Evolutionary conservation across 2,113 vertebrate genomes (phyloP).

Genomic region (Pseudopipra pipra): DNA sequence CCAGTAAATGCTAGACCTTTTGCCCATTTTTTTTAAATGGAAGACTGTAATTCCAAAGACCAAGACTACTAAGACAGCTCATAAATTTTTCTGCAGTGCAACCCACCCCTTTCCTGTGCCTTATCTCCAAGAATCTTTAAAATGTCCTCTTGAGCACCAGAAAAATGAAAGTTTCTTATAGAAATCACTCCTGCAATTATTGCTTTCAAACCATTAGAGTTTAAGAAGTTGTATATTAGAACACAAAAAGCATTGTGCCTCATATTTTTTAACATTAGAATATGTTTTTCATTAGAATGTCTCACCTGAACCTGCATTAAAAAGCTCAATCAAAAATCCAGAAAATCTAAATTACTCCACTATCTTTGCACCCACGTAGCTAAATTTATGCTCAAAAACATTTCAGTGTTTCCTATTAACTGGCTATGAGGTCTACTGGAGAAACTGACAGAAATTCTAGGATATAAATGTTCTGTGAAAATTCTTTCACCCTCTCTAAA

Average conservation of each 20-base stretch:
- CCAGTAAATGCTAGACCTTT: not conserved
- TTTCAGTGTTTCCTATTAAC: not conserved
- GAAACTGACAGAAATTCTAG: not conserved
- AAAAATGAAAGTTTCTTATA: not conserved
- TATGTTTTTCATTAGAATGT: not conserved
- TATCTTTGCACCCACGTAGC: not conserved
- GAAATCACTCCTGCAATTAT: not conserved
- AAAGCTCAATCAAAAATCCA: not conserved
- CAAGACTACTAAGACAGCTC: not conserved
- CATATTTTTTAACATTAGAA: not conserved
- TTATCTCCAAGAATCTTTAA: not conserved
- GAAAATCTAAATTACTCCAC: not conserved
- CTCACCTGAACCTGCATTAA: not conserved
- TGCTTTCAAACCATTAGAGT: not conserved
- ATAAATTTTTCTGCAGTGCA: not conserved
- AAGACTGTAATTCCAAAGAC: not conserved
- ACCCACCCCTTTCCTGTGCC: not conserved
- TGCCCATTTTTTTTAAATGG: not conserved
- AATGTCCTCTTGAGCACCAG: not conserved
- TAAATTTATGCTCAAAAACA: not conserved
- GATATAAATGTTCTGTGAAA: not conserved
- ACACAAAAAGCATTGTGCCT: not conserved
- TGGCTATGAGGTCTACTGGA: not conserved
- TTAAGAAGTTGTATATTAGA: not conserved
- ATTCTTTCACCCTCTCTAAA: not conserved